A percentile compares a stretch with the other conserved stretches of the same genome.
These are phyloP conservation scores for Lindbergichthys nudifrons DNA, from an alignment of 2,797 vertebrate species.

Conservation along the genomic window DNA sequence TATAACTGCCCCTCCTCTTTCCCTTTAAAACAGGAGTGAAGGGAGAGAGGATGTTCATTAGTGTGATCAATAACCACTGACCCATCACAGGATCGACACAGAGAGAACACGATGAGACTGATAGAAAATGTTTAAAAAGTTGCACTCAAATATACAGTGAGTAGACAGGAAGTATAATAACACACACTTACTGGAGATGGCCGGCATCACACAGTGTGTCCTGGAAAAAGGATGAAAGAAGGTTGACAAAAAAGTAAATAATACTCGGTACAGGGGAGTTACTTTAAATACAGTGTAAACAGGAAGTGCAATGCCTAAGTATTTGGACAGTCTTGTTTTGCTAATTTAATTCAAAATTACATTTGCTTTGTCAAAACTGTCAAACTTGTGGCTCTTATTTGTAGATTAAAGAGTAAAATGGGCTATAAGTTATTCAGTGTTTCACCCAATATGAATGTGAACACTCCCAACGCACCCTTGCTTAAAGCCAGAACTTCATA, in stretches of 20 bases:
- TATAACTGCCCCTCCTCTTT: slow-evolving; percentile 18
- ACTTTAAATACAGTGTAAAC: not conserved
- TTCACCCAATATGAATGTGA: slow-evolving; percentile 5
- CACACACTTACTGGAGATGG: slow-evolving; percentile 80
- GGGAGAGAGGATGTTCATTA: slow-evolving; percentile 41
- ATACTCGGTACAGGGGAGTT: not conserved
- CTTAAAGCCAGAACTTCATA: not conserved
- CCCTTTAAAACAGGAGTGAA: slow-evolving; percentile 23
- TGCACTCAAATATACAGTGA: slow-evolving; percentile 1
- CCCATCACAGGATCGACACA: slow-evolving; percentile 10
- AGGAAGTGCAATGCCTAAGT: not conserved
- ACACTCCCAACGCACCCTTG: not conserved
- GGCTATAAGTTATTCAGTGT: not conserved
- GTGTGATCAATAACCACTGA: slow-evolving; percentile 56
- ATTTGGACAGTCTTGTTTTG: not conserved
- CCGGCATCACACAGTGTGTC: slow-evolving; percentile 66
- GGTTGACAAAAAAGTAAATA: slow-evolving; percentile 14
- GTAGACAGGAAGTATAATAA: slow-evolving; percentile 17
- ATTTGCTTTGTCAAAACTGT: not conserved
- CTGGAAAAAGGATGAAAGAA: slow-evolving; percentile 57
- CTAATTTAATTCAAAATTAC: not conserved
- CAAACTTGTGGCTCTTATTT: not conserved
- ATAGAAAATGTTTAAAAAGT: slow-evolving; percentile 19
- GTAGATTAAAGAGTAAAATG: not conserved
- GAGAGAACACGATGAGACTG: slow-evolving; percentile 8